Base-by-base conservation (phyloP, 1,140 invertebrate genomes). In the Aphelenchoides fujianensis region DNA sequence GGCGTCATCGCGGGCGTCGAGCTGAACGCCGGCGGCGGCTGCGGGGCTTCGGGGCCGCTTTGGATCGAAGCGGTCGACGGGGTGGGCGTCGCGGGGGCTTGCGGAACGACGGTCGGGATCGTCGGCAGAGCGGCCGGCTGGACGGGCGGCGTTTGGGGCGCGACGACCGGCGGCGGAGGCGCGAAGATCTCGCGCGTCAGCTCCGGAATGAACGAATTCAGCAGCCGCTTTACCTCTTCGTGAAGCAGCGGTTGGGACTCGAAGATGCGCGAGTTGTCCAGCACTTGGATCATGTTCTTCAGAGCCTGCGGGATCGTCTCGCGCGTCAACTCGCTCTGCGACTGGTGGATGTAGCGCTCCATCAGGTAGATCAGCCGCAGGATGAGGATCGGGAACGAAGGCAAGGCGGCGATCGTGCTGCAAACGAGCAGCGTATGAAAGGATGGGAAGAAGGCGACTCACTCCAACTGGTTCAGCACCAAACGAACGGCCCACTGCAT, bases 261-360 rank as follows among this genome's bases (percentile, higher is more conserved):
- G 30, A 71, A 71, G 9, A 71, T 19, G 7, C 48, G 23, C 19
- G 70, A 48, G n/a, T 71, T 71, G 63, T 96, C 91, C 94, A 98
- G 97, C 23, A 98, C 95, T 9, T 97, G 87, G 5, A 98, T 86
- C 92, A 98, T 95, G 86, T 98, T 98, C 86, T 98, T 98, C 74
- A 98, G 85, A 2, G 91, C 92, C 85, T 98, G 95, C 1, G 94
- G 92, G 82, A 97, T 94, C 1, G 94, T 94, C 86, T 98, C 95
- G 48, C 89, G 90, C 77, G 89, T 74, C 28, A 75, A 73, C 75
- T 81, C 72, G 9, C 16, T 23, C 7, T 30, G 37, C 16, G 73
- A 92, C 0, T 90, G 90, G 80, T 92, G 91, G 90, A 95, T 92
- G 80, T 94, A 95, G 80, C 90, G 90, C 76, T 92, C 91, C 89